Evolutionary conservation across 2,888 invertebrate genomes (phyloP), one percentile per base, ranked within the genome.

Genomic region (Cantharis rustica): DNA sequence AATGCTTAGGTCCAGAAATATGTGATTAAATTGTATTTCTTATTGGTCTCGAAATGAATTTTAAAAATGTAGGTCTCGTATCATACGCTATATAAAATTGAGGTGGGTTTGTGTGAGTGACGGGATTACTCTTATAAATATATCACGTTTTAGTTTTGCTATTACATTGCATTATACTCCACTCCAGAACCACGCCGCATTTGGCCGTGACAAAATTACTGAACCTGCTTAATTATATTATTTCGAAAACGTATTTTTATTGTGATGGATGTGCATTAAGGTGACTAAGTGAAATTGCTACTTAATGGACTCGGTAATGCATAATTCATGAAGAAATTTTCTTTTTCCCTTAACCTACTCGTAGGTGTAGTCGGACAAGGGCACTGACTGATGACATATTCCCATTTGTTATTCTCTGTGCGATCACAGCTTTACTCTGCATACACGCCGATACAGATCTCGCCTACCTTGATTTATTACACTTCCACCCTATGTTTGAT

Each of bases 391-490:
- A 82, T 82, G 80, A 79, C 79, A 79, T 77, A 62, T 63, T 68
- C 70, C 78, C 79, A 80, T 80, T 81, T 81, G 78, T 79, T 82
- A 82, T 82, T 81, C 82, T 80, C 78, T 73, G 80, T 79, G 72
- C 79, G 81, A 81, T 81, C 82, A 81, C 64, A 64, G 20, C 73
- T 77, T 47, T 79, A 79, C 73, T 81, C 79, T 81, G 81, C 82
- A 82, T 81, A 81, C 79, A 75, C 79, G 79, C 79, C 80, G 82
- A 81, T 82, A 81, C 78, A 79, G 79, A 82, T 82, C 81, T 81
- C 68, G 76, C 73, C 70, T 76, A 72, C 73, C 73, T 76, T 82
- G 82, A 82, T 82, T 81, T 81, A 82, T 82, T 78, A 71, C 77
- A 69, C 79, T 79, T 74, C 73, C 70, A 71, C 79, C 76, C 79